These are phyloP conservation scores for Netelia melanura DNA, from an alignment of 2,888 invertebrate genomes.

Conservation along the genomic window DNA sequence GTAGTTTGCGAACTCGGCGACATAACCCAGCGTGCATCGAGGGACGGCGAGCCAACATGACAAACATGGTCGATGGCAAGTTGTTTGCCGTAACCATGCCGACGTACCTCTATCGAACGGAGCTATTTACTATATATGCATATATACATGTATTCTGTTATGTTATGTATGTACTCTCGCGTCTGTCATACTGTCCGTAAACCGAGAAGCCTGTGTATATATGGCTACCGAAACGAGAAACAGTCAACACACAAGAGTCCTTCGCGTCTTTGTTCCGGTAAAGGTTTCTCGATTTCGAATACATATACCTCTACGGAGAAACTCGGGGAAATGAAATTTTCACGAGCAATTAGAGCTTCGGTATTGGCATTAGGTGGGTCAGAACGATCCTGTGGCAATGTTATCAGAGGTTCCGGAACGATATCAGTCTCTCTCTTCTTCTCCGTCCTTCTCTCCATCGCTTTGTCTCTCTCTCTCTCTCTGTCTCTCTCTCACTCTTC, in stretches of 20 bases:
- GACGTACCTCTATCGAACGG: constrained; percentile 63
- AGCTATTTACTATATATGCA: constrained; percentile 7
- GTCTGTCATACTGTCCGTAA: constrained; percentile 25
- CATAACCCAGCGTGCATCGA: constrained; percentile 49
- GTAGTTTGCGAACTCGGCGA: constrained; percentile 53
- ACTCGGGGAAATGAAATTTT: constrained; percentile 67
- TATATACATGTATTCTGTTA: constrained; percentile 3
- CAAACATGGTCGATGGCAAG: constrained; percentile 68
- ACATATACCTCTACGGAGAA: constrained; percentile 35
- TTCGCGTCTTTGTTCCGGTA: not conserved
- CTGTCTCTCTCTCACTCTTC: not conserved
- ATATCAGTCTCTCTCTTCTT: not conserved
- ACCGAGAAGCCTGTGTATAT: constrained; percentile 41
- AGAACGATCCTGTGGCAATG: constrained; percentile 67
- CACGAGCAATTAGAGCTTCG: constrained; percentile 69
- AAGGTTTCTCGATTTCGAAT: constrained; percentile 40
- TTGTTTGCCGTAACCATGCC: constrained; percentile 72
- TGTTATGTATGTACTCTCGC: constrained; percentile 3
- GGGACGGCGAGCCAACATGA: constrained; percentile 59
- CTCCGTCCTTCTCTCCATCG: constrained; percentile 15
- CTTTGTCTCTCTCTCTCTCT: constrained; percentile 3
- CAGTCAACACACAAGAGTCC: constrained; percentile 55
- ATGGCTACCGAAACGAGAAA: constrained; percentile 53
- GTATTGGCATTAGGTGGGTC: constrained; percentile 66
- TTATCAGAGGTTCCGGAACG: constrained; percentile 60